Evolutionary conservation across 2,113 vertebrate genomes (phyloP).

Genomic region (Protobothrops flavoviridis): DNA sequence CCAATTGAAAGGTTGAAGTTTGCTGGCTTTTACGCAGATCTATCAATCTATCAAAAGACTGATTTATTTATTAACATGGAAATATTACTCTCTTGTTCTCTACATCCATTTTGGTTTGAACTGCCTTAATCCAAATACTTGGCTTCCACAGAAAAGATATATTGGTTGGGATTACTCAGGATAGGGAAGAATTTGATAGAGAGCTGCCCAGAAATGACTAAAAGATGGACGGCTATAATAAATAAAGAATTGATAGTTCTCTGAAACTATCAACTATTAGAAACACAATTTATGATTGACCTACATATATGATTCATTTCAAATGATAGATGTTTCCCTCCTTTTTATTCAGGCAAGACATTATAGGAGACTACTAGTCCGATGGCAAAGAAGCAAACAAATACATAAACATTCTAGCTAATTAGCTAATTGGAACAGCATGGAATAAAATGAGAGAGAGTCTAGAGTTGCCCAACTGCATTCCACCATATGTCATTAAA

Average conservation of each 20-base stretch:
- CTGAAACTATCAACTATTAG: background rate
- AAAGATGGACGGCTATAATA: background rate
- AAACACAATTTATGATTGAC: background rate
- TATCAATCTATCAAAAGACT: background rate
- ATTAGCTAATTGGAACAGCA: background rate
- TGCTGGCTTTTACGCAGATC: background rate
- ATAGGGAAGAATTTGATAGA: background rate
- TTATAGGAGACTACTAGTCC: background rate
- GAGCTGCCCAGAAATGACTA: background rate
- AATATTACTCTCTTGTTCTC: background rate
- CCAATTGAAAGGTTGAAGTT: background rate
- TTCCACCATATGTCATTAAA: background rate
- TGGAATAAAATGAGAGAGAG: background rate
- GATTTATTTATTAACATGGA: background rate
- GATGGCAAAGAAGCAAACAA: background rate
- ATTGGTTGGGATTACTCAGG: background rate
- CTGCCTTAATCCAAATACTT: background rate
- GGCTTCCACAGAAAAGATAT: background rate
- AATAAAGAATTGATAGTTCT: background rate
- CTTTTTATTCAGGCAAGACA: background rate
- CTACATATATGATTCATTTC: background rate
- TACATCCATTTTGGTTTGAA: background rate
- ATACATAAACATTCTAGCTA: background rate
- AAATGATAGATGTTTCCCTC: background rate
- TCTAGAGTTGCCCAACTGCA: background rate